Base-by-base conservation (phyloP, 2,888 invertebrate species). In the Aelia acuminata region DNA sequence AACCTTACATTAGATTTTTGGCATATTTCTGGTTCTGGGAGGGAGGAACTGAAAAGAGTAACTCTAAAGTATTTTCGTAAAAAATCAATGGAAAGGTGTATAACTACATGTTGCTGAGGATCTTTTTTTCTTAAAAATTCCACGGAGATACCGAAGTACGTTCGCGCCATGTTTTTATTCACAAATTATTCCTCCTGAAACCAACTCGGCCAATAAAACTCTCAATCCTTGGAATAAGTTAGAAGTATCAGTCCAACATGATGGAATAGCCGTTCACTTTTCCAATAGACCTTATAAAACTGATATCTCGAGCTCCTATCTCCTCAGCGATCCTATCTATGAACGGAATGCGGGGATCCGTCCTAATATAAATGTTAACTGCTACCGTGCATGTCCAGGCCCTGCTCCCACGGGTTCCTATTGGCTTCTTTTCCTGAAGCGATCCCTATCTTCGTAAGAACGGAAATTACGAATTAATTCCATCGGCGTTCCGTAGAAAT, bases 321-420 rank as follows among this genome's bases (percentile, higher is more conserved):
- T 80, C 43, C n/a, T 1, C 0, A 80, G 80, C 43, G 80, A 80
- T 80, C n/a, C 43, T 80, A 80, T 80, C 80, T 80, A 47, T 80
- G 80, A 80, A n/a, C 43, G 80, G 80, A 47, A 80, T 80, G 43
- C 80, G 5, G 43, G 13, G 80, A 80, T 80, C 80, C 43, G n/a
- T 80, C 63, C 48, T 84, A 84, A 48, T 84, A 84, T 49, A 47
- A 49, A 84, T 84, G 84, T 84, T 84, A 84, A 84, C 84, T 84
- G 84, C 84, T 84, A 84, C 84, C 48, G 84, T 43, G 47, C 26
- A 43, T 43, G 31, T 43, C 15, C 18, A 18, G 47, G 11, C 18
- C n/a, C 20, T 26, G 47, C 47, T 47, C 84, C 84, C 43, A 39
- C n/a, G 47, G 48, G 84, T 84, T 48, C 84, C 43, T 47, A 48